phyloP scores from a whole-genome alignment of 2,797 vertebrate genomes.

The Paramormyrops hopkinsi region DNA sequence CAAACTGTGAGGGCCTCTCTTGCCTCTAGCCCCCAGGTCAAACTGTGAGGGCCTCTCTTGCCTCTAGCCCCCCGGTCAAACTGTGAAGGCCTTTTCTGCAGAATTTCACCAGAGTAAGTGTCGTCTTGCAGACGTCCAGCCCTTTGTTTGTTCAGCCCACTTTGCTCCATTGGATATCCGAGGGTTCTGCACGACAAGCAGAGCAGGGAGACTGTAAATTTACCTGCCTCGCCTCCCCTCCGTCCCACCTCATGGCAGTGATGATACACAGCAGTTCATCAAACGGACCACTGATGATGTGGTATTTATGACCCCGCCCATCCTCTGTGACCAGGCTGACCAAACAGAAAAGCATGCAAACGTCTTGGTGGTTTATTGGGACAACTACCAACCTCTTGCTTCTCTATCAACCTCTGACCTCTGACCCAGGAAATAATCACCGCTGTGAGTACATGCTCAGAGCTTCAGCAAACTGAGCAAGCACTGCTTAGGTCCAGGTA shows the following conservation, averaged over 20 bases:
- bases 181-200: slow-evolving; percentile 45
- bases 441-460: background rate
- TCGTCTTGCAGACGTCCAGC: background rate
- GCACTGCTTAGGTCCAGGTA: slow-evolving; percentile 19
- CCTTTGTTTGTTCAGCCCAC: background rate
- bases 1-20: slow-evolving; percentile 24
- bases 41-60: too few relatives aligned
- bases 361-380: too few relatives aligned
- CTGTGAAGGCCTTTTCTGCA: background rate
- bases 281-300: too few relatives aligned
- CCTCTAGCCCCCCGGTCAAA: background rate
- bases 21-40: too few relatives aligned
- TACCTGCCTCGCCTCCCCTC: slow-evolving; percentile 25
- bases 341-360: too few relatives aligned
- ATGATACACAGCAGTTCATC: slow-evolving; percentile 29
- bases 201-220: slow-evolving; percentile 43
- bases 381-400: background rate
- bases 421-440: background rate
- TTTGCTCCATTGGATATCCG: background rate
- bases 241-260: slow-evolving; percentile 26
- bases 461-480: slow-evolving; percentile 24
- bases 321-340: background rate
- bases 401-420: background rate
- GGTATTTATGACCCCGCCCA: background rate
- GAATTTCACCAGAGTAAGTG: too few relatives aligned